These are phyloP conservation scores for Maniola jurtina DNA, from an alignment of 1,140 invertebrate genomes.

Conservation along the genomic window DNA sequence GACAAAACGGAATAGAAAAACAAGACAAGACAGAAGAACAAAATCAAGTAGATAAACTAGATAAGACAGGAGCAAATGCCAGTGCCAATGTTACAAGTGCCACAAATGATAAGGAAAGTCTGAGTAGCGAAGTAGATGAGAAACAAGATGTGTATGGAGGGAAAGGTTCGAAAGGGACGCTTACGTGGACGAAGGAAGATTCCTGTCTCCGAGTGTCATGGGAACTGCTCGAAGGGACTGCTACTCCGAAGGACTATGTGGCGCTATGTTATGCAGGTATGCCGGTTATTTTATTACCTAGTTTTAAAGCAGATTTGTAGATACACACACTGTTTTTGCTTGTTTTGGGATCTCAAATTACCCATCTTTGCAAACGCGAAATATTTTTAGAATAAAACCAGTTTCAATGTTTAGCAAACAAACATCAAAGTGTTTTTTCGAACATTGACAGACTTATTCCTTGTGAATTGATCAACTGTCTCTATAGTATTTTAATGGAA, in stretches of 20 bases:
- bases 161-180: slow-evolving; percentile 35
- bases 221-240: slow-evolving; percentile 49
- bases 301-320: no score
- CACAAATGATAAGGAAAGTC: slow-evolving; percentile 43
- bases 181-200: slow-evolving; percentile 49
- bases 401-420: no score
- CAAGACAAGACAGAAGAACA: no score
- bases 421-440: no score
- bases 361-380: no score
- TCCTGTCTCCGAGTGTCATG: slow-evolving; percentile 47
- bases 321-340: no score
- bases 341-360: no score
- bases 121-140: slow-evolving; percentile 42
- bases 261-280: slow-evolving; percentile 64
- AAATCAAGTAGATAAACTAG: neutral
- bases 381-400: no score
- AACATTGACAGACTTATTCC: no score
- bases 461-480: no score
- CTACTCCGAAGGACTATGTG: slow-evolving; percentile 58
- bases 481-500: no score
- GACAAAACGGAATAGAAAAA: no score
- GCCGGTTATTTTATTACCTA: slow-evolving; percentile 11
- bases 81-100: slow-evolving; percentile 48
- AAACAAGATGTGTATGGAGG: slow-evolving; percentile 30
- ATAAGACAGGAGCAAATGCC: slow-evolving; percentile 15